Base-by-base conservation (phyloP, 2,888 invertebrate species). In the Clistopyga incitator region DNA sequence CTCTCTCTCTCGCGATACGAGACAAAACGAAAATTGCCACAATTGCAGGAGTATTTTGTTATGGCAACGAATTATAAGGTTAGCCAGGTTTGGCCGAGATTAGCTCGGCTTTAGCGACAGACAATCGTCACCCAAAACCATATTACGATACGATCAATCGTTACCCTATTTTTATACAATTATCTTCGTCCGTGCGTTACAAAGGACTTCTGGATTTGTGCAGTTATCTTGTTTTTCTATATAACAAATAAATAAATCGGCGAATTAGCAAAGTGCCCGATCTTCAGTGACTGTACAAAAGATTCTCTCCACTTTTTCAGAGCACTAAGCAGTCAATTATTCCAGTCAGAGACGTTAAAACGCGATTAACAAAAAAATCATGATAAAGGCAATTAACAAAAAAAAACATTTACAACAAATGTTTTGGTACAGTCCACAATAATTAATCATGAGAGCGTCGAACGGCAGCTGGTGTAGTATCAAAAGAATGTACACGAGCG, bases 201-300 rank as follows among this genome's bases (percentile, higher is more conserved):
- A 25, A 59, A 42, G 67, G 71, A 72, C 71, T 77, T 67, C 50
- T 81, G 72, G 47, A 81, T 78, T 81, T 81, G 77, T 81, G 81
- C 81, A 59, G 77, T 64, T 71, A 71, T 65, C 65, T 71, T 29
- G 42, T 70, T 71, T 77, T 38, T 38, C 38, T 77, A 67, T 67
- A 67, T 65, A 71, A 81, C 4, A 81, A 77, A 81, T 45, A 47
- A 56, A 72, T 70, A 71, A 77, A 74, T 42, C 13, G 45, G 15
- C 50, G 50, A 11, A 61, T 47, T 15, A 42, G 59, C 50, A 68
- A 52, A 54, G 75, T 34, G 47, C 11, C 20, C 68, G 23, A 34
- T 10, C 25, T 65, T 20, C 38, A 64, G 64, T 38, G 64, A 13
- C 6, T 3, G 20, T 42, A 20, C 10, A 64, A 18, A 38, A 42